Conservation (phyloP, 1,140 invertebrate genomes). For the honey bee (Apis mellifera) region Amel_HAv3.1 CM009934.2:10076501-10077000, state of each 20-base stretch:
- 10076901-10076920: background rate
- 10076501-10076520: no score
- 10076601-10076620: no score
- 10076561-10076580: no score
- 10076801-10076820: constrained; percentile 43
- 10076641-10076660: no score
- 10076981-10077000: constrained; percentile 45
- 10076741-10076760: no score
- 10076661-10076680: no score
- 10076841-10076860: constrained; percentile 55
- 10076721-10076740: background rate
- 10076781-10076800: constrained; percentile 17
- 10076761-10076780: background rate
- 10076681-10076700: no score
- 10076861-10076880: constrained; percentile 22
- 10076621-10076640: no score
- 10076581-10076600: no score
- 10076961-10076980: constrained; percentile 25
- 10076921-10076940: constrained; percentile 26
- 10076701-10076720: no score
- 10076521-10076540: no score
- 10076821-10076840: constrained; percentile 59
- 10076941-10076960: background rate
- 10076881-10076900: constrained; percentile 2
- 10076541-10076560: no score